These are phyloP conservation scores for Natator depressus DNA, from an alignment of 2,113 vertebrate species.

Conservation along the genomic window DNA sequence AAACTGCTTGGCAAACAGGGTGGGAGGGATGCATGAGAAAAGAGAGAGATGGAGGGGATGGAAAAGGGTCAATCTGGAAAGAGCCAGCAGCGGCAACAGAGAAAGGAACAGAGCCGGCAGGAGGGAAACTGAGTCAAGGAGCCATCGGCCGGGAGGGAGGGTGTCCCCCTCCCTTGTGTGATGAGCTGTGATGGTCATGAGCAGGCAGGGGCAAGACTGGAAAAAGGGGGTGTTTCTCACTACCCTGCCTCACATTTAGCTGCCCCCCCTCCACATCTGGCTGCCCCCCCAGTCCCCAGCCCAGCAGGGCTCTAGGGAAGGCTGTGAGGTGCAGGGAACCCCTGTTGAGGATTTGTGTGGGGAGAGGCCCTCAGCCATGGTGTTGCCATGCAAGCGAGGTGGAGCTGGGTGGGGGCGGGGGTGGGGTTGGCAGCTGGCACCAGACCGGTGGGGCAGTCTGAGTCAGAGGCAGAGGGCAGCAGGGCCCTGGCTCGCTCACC, in stretches of 20 bases:
- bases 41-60: neutral
- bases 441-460: no score
- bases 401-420: no score
- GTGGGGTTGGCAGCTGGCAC: no score
- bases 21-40: neutral
- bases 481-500: no score
- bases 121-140: neutral
- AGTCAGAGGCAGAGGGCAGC: no score
- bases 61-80: neutral
- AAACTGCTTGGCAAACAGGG: neutral
- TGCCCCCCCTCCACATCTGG: neutral
- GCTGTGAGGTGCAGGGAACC: neutral
- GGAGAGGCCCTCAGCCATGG: no score
- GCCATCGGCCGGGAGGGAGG: rapidly evolving
- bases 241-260: neutral
- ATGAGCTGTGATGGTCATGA: neutral
- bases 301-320: neutral
- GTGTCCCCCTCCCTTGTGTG: neutral
- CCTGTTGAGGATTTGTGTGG: no score
- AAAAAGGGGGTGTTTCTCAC: neutral
- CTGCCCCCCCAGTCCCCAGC: neutral
- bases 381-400: neutral
- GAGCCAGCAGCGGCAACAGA: neutral
- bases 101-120: neutral
- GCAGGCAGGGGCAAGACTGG: neutral